Percentiles rank a stretch among this genome's conserved stretches.
These are phyloP conservation scores for Neoarius graeffei DNA, from an alignment of 2,113 vertebrate genomes.

Conservation along the genomic window DNA sequence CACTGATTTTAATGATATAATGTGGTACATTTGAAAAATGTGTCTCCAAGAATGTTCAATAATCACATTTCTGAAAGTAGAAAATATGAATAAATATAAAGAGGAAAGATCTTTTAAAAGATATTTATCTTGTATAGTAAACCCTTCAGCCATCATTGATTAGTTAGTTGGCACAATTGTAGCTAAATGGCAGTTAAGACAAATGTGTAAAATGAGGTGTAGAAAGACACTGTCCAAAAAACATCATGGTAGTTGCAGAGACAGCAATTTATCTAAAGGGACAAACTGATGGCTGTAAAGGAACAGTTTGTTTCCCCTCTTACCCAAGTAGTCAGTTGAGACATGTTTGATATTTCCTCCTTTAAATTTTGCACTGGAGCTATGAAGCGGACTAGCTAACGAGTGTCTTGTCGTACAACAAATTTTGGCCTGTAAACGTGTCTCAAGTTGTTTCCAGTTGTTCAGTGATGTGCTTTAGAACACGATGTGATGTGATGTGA, in stretches of 20 bases:
- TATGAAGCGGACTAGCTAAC: neutral
- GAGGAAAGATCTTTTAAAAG: neutral
- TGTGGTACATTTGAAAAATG: constrained; percentile 10
- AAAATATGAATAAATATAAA: constrained; percentile 33
- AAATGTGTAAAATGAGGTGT: constrained; percentile 8
- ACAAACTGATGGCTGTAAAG: neutral
- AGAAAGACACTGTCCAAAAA: constrained; percentile 13
- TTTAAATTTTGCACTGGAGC: neutral
- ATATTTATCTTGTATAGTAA: constrained; percentile 26
- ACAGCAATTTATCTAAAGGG: constrained; percentile 9
- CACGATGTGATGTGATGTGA: neutral
- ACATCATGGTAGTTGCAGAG: neutral
- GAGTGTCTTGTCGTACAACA: neutral
- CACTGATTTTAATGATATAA: constrained; percentile 36
- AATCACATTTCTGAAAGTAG: constrained; percentile 40
- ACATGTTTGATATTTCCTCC: too few species aligned
- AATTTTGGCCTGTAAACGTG: neutral
- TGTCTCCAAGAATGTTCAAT: neutral
- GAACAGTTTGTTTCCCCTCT: neutral
- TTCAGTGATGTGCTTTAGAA: neutral
- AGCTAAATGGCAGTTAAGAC: constrained; percentile 19
- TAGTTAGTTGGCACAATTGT: constrained; percentile 31
- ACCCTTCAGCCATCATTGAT: constrained; percentile 24
- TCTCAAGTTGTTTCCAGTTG: neutral
- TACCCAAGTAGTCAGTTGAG: neutral